Conservation (phyloP, 2,113 vertebrate genomes). For the Beaufortia kweichowensis region DNA sequence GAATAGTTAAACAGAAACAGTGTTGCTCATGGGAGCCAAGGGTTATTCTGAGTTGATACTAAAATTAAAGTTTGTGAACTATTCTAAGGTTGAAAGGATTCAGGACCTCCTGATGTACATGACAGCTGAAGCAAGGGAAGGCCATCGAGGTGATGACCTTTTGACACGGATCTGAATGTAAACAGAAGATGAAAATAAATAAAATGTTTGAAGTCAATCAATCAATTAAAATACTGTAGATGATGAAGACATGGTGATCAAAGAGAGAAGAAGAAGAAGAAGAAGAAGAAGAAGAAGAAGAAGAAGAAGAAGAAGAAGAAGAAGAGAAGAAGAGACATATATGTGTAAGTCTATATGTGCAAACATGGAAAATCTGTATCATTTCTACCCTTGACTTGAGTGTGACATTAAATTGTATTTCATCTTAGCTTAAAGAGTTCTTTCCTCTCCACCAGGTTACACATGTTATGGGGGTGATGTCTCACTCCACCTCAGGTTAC, state of each 20-base stretch:
- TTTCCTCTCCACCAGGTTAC: background rate
- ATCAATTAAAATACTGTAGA: background rate
- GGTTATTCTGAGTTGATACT: constrained; percentile 18
- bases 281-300: no score
- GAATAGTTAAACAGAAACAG: background rate
- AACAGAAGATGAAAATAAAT: background rate
- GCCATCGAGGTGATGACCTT: constrained; percentile 46
- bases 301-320: no score
- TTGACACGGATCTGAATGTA: constrained; percentile 38
- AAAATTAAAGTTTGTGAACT: constrained; percentile 30
- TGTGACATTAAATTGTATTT: background rate
- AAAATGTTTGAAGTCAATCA: no score
- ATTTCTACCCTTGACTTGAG: no score
- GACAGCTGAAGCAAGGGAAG: constrained; percentile 51
- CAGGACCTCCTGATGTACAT: constrained; percentile 18
- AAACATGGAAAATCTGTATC: no score
- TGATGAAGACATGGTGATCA: no score
- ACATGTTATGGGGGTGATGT: background rate
- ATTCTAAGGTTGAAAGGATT: constrained; percentile 36
- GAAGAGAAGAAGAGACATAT: no score
- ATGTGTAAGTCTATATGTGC: no score
- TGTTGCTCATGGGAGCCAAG: background rate
- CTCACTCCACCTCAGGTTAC: constrained; percentile 3
- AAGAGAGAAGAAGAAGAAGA: no score
- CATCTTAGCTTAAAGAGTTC: background rate